Base-by-base conservation (phyloP, 2,797 vertebrate species). In the Anabas testudineus region DNA sequence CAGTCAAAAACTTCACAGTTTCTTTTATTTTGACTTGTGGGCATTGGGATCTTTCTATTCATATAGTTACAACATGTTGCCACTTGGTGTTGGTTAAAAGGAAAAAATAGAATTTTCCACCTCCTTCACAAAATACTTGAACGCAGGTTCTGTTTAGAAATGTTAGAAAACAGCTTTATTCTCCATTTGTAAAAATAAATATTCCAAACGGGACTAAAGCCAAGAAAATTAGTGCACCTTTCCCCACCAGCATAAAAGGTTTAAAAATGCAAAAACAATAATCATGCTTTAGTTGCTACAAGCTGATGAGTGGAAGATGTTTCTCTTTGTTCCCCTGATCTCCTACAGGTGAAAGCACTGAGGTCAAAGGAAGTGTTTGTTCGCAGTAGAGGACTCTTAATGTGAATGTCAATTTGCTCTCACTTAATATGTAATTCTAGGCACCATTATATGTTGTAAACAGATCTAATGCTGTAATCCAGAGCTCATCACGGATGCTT, bases 331-430 rank as follows among this genome's bases (percentile, higher is more conserved):
- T n/a, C n/a, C n/a, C n/a, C n/a, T n/a, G n/a, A n/a, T n/a, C n/a
- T n/a, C n/a, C n/a, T 54, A 42, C 80, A 77, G 64, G 69, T 68
- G 46, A 76, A 71, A 61, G 37, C 43, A 3, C 45, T 61, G 48
- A 78, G 55, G 76, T 71, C 67, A 76, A 65, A 78, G 9, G 12
- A 10, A 73, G 65, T 57, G 47, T 76, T 78, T 42, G 70, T 30
- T 51, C 37, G 2, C 12, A 14, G 14, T 34, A 36, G 7, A 34
- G 9, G 2, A 2, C 34, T 36, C 34, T 36, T 9, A 2, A 36
- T 36, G 10, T 46, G 10, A 51, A 62, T 66, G 62, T 68, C 24
- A 36, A 21, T 21, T 39, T 63, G 26, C 28, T 16, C 7, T 21
- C 48, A 64, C 21, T 59, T 5, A 13, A 53, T 8, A 37, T 28